phyloP scores from a whole-genome alignment of 2,888 invertebrate genomes.

The Smittia aterrima region DNA sequence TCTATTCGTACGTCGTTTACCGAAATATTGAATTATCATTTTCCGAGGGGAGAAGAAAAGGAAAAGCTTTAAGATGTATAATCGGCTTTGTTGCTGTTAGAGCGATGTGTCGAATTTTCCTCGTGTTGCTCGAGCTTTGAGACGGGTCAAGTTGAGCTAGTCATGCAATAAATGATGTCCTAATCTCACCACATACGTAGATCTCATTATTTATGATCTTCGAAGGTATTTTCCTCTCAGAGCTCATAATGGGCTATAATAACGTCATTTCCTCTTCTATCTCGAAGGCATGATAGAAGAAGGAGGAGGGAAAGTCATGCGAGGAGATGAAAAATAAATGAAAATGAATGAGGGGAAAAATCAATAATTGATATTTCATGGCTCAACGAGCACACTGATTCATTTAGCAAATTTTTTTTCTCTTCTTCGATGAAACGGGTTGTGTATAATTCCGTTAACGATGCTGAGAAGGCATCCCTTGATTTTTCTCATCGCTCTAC shows the following conservation, averaged over 20 bases:
- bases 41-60: neutral
- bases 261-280: constrained; percentile 8
- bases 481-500: neutral
- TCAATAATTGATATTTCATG: constrained; percentile 40
- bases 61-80: neutral
- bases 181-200: constrained; percentile 28
- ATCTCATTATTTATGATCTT: constrained; percentile 34
- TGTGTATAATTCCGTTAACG: constrained; percentile 23
- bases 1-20: neutral
- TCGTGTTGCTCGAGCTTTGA: too few relatives aligned
- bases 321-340: constrained; percentile 15
- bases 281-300: neutral
- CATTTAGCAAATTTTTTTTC: too few relatives aligned
- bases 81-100: constrained; percentile 7
- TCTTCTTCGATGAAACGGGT: neutral
- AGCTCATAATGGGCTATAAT: neutral
- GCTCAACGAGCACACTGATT: constrained; percentile 31
- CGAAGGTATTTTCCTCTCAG: constrained; percentile 12
- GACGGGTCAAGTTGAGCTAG: neutral
- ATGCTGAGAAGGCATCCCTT: neutral
- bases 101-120: neutral
- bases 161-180: constrained; percentile 38
- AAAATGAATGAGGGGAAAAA: constrained; percentile 29
- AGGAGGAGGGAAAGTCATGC: neutral
- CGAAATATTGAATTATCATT: constrained; percentile 19